Conservation (phyloP, 2,888 invertebrate genomes). For the Drosophila sordidula region DNA sequence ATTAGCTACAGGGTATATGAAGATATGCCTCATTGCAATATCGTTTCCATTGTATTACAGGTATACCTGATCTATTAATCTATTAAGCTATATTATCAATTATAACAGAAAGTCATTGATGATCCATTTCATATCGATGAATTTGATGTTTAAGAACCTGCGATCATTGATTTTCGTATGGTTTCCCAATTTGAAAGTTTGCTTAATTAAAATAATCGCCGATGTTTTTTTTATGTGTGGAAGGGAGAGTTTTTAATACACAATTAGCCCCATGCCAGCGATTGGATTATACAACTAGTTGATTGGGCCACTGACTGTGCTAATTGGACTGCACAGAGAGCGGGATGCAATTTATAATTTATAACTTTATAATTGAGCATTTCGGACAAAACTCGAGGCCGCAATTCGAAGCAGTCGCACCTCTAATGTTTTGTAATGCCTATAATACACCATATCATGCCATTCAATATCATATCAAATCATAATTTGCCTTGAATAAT, state of each 20-base stretch:
- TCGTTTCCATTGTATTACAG: not conserved
- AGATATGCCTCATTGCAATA: too few relatives aligned
- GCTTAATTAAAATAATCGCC: not conserved
- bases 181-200: constrained; percentile 1
- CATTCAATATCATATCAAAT: not conserved
- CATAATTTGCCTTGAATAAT: not conserved
- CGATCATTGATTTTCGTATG: not conserved
- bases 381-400: constrained; percentile 3
- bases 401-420: not conserved
- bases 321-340: constrained; percentile 22
- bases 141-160: not conserved
- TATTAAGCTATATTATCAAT: too few relatives aligned
- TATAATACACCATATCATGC: not conserved
- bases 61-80: not conserved
- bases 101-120: not conserved
- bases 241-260: constrained; percentile 4
- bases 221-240: not conserved
- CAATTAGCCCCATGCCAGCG: not conserved
- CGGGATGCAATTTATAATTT: constrained; percentile 20
- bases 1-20: too few relatives aligned
- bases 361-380: constrained; percentile 18
- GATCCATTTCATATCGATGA: not conserved
- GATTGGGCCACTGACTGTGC: constrained; percentile 37
- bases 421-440: constrained; percentile 23
- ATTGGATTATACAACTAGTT: constrained; percentile 24